A percentile compares a stretch with the other conserved stretches of the same genome.
Evolutionary conservation across 2,888 invertebrate genomes (phyloP).

Genomic region (Drosophila macrothrix): DNA sequence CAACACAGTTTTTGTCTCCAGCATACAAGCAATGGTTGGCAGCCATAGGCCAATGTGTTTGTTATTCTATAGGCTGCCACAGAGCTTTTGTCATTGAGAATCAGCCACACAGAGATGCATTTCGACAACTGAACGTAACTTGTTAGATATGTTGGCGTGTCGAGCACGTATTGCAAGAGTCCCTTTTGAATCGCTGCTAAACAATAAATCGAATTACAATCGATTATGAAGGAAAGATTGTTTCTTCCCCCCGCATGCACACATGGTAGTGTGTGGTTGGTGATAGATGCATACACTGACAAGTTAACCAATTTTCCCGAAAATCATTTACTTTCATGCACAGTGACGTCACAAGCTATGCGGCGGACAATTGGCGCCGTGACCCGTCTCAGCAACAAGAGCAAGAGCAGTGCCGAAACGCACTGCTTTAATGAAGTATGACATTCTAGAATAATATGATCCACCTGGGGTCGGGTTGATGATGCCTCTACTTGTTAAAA

Average conservation of each 20-base stretch:
- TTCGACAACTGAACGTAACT: neutral
- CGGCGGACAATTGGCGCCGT: neutral
- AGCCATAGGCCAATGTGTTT: neutral
- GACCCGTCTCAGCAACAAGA: neutral
- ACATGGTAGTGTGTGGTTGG: neutral
- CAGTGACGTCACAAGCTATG: constrained; percentile 3
- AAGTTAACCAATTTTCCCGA: neutral
- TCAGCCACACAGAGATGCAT: neutral
- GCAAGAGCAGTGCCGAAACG: neutral
- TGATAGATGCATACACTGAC: neutral
- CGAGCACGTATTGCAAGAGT: neutral
- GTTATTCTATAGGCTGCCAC: constrained; percentile 11
- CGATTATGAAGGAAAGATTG: neutral
- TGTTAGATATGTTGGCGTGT: neutral
- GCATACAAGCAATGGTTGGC: neutral
- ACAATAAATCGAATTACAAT: neutral
- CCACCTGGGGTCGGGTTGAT: neutral
- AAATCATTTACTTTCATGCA: neutral
- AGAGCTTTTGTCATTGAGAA: constrained; percentile 43
- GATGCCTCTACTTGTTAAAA: neutral
- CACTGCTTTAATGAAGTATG: neutral
- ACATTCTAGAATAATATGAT: neutral
- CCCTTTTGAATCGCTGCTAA: neutral
- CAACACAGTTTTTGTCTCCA: neutral
- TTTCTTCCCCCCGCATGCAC: neutral